Evolutionary conservation across 2,113 vertebrate genomes (phyloP).

Genomic region (Calyptommatus sinebrachiatus): DNA sequence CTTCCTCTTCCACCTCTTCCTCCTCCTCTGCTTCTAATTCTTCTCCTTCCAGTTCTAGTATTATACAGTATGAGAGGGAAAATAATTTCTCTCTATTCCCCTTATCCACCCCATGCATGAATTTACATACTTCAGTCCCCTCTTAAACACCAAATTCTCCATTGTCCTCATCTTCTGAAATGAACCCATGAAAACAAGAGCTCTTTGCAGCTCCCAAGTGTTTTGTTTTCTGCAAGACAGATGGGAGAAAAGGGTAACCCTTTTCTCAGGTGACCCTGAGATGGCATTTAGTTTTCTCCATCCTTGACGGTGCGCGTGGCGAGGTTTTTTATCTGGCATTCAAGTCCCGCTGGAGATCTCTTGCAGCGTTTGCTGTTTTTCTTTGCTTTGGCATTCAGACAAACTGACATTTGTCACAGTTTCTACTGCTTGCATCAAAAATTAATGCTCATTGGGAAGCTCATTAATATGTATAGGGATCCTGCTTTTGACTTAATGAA

Average conservation of each 20-base stretch:
- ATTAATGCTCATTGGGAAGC: conserved; percentile 76
- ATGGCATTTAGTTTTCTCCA: conserved; percentile 56
- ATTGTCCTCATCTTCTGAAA: conserved; percentile 60
- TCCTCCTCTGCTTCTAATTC: too few relatives aligned
- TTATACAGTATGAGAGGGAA: too few relatives aligned
- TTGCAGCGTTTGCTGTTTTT: conserved; percentile 47
- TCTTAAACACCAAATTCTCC: not conserved
- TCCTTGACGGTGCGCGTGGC: conserved; percentile 47
- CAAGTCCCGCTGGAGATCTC: conserved; percentile 42
- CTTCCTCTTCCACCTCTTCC: too few relatives aligned
- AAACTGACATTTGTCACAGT: conserved; percentile 77
- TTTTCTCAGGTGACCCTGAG: conserved; percentile 18
- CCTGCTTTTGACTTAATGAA: conserved; percentile 75
- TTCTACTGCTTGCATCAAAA: conserved; percentile 79
- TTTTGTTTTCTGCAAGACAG: conserved; percentile 41
- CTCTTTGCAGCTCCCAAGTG: conserved; percentile 51
- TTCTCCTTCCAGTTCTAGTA: too few relatives aligned
- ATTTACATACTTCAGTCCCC: too few relatives aligned
- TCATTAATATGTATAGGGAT: conserved; percentile 76
- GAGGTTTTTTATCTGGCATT: conserved; percentile 50
- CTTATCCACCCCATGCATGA: too few relatives aligned
- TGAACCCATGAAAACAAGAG: conserved; percentile 55
- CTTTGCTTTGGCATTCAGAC: conserved; percentile 66
- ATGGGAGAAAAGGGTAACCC: conserved; percentile 32
- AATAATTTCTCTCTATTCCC: too few relatives aligned